These are phyloP conservation scores for Apis dorsata DNA, from an alignment of 1,140 invertebrate species.

Conservation along the genomic window DNA sequence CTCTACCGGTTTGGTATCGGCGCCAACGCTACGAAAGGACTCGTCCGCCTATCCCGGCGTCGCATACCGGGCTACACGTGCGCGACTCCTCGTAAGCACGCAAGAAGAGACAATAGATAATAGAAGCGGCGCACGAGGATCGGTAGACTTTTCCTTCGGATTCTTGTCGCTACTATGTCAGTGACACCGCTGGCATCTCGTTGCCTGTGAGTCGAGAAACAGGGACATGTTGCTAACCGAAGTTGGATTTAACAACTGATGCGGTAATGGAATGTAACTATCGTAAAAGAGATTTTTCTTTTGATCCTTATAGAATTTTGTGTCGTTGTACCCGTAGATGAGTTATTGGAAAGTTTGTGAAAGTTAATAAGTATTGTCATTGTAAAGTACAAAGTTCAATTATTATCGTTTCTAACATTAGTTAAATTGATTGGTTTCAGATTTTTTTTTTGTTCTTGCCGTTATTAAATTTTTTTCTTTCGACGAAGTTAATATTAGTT, in stretches of 20 bases:
- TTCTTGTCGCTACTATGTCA: conserved; percentile 21
- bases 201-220: not conserved
- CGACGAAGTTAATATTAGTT: too few relatives aligned
- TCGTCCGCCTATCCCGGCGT: conserved; percentile 43
- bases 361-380: too few relatives aligned
- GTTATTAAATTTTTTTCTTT: too few relatives aligned
- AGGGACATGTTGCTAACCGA: not conserved
- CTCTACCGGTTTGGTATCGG: conserved; percentile 69
- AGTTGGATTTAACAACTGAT: not conserved
- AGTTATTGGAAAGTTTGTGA: too few relatives aligned
- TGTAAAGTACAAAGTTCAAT: too few relatives aligned
- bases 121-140: conserved; percentile 36
- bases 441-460: too few relatives aligned
- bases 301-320: not conserved
- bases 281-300: not conserved
- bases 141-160: conserved; percentile 27
- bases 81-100: conserved; percentile 27
- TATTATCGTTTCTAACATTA: too few relatives aligned
- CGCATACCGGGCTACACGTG: conserved; percentile 52
- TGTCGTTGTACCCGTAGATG: not conserved
- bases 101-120: conserved; percentile 59
- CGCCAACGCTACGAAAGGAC: conserved; percentile 62
- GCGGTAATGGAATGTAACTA: not conserved
- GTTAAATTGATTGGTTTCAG: too few relatives aligned
- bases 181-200: not conserved